Percentiles rank a stretch among this genome's conserved stretches.
Conservation (phyloP, 2,797 vertebrate genomes). For the Denticeps clupeoides region DNA sequence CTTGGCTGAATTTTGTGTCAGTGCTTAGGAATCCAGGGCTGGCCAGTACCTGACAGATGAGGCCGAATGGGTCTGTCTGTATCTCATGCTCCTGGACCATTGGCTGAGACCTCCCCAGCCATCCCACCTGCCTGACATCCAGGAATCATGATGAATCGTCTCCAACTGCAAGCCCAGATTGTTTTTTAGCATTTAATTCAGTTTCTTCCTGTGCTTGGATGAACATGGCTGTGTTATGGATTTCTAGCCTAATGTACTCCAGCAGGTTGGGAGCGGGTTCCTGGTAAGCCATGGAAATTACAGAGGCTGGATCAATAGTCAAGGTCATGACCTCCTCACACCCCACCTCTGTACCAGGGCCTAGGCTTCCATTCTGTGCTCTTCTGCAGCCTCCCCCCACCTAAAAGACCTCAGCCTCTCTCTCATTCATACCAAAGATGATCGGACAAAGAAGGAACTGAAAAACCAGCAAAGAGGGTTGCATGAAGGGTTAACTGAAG, state of each 20-base stretch:
- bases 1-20: conserved; percentile 60
- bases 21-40: conserved; percentile 60
- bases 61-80: conserved; percentile 52
- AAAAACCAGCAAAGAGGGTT: too few species aligned
- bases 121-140: conserved; percentile 73
- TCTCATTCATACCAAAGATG: conserved; percentile 49
- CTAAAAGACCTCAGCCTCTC: conserved; percentile 40
- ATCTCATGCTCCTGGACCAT: conserved; percentile 59
- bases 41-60: conserved; percentile 65
- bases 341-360: conserved; percentile 32
- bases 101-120: conserved; percentile 62
- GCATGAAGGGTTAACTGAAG: too few species aligned
- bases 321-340: conserved; percentile 76
- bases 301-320: conserved; percentile 91
- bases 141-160: conserved; percentile 97
- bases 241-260: conserved; percentile 96
- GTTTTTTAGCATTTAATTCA: conserved; percentile 99
- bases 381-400: conserved; percentile 49
- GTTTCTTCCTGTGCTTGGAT: conserved; percentile 99
- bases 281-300: conserved; percentile 92
- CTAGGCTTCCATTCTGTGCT: conserved; percentile 57
- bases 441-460: too few species aligned
- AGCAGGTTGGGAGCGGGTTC: conserved; percentile 83
- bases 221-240: conserved; percentile 96
- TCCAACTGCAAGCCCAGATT: conserved; percentile 87